Evolutionary conservation across 2,113 vertebrate genomes (phyloP), one percentile per base, ranked within the genome.

Genomic region (Phalacrocorax brasilianus): DNA sequence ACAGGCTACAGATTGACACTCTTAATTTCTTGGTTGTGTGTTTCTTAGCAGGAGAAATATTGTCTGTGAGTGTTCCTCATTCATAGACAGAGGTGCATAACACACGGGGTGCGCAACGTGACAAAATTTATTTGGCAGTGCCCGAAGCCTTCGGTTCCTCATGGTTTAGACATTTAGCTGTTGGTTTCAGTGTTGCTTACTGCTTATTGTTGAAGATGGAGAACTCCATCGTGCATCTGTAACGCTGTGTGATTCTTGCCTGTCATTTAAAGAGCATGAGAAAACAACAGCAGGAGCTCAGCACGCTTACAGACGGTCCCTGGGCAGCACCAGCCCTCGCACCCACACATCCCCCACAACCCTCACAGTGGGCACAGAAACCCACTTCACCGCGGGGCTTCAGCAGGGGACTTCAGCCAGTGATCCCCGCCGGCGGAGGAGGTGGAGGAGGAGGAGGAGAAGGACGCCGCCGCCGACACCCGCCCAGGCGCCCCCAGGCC

Each of bases 231-330:
- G 3, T 8, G 22, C 32, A 10, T 42, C 32, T 30, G 4, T 45
- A 38, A 35, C 20, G 24, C 38, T 73, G 16, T 23, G 5, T 30
- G 38, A 27, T 30, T 35, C 15, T 15, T 20, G 9, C 16, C 47
- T 50, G 4, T 14, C 23, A 11, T 21, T 52, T 59, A 33, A 70
- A 28, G 27, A 33, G 28, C 45, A 24, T 21, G 16, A 33, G 7
- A 23, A 24, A 23, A 26, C 22, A 21, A 7, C 30, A 28, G 55
- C 35, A 61, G 55, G 66, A 22, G 5, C 33, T 53, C 21, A 3
- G 18, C 6, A 4, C 1, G 14, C 6, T 30, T 2, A 23, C 42
- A 61, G 44, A 6, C n/a, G 1, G 15, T 38, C 40, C 56, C 44
- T 8, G 33, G 33, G 44, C 32, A 45, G 53, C 73, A 8, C 44